phyloP scores from a whole-genome alignment of 2,797 vertebrate genomes.

The Varecia variegata region DNA sequence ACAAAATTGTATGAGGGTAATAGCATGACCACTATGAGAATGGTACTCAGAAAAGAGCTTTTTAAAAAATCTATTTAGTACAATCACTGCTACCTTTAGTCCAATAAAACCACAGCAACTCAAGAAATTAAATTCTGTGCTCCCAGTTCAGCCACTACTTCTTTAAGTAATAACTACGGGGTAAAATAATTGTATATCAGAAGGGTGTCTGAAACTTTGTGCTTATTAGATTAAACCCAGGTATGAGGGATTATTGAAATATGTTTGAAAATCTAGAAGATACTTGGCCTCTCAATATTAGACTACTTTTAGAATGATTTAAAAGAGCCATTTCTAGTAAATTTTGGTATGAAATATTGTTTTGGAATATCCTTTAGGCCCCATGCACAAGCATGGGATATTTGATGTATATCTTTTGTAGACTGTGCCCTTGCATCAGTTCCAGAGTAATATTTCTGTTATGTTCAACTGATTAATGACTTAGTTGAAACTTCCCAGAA shows the following conservation, averaged over 20 bases:
- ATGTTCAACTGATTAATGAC: not conserved
- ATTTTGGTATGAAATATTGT: not conserved
- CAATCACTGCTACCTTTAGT: constrained; percentile 57
- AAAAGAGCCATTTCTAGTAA: not conserved
- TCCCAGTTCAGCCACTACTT: constrained; percentile 56
- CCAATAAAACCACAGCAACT: constrained; percentile 70
- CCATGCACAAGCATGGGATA: not conserved
- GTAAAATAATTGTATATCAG: constrained; percentile 66
- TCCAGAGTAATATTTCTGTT: not conserved
- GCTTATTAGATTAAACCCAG: constrained; percentile 12
- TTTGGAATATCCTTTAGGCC: not conserved
- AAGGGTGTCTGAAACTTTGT: constrained; percentile 65
- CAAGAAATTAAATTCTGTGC: constrained; percentile 79
- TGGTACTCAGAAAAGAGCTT: constrained; percentile 71
- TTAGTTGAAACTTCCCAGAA: not conserved
- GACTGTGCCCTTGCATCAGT: not conserved
- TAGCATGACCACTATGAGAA: constrained; percentile 68
- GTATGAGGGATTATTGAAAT: constrained; percentile 28
- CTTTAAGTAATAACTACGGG: constrained; percentile 72
- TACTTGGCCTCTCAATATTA: not conserved
- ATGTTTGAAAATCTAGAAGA: not conserved
- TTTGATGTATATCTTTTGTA: not conserved
- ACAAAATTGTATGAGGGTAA: constrained; percentile 81
- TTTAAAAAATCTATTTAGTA: constrained; percentile 75
- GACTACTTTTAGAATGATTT: constrained; percentile 52